Evolutionary conservation across 2,888 invertebrate genomes (phyloP).

Genomic region (Tenthredo scrophulariae): DNA sequence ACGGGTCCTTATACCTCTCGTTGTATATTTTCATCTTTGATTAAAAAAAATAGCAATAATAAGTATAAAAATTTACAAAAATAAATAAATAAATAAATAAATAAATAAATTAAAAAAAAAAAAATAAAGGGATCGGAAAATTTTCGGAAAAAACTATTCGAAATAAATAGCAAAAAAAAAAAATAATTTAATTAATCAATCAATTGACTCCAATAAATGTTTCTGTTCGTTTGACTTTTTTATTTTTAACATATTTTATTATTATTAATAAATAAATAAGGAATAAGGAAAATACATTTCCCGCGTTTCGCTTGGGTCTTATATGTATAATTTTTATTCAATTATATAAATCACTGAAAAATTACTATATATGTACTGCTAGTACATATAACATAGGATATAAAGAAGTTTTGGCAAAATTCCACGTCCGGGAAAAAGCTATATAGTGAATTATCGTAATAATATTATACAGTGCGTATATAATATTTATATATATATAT

Average conservation of each 20-base stretch:
- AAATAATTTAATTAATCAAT: too few species aligned
- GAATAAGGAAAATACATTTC: too few species aligned
- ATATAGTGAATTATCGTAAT: background rate
- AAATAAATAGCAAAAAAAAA: background rate
- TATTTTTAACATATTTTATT: too few species aligned
- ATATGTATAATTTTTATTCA: too few species aligned
- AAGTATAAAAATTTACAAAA: background rate
- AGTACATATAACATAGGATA: too few species aligned
- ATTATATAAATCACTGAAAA: too few species aligned
- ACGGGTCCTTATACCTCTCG: background rate
- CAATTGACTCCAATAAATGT: too few species aligned
- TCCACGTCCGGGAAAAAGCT: background rate
- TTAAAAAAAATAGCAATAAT: background rate
- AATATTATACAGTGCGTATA: background rate
- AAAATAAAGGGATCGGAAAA: background rate
- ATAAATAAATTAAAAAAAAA: too few species aligned
- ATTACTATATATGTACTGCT: too few species aligned
- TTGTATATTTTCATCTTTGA: background rate
- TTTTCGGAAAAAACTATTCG: background rate
- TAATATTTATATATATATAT: background rate
- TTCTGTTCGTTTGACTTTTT: too few species aligned
- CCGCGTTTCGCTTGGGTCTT: too few species aligned
- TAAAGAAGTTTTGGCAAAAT: background rate
- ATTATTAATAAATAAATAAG: too few species aligned
- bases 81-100: background rate